Conservation (phyloP, 2,797 vertebrate species). For the Erpetoichthys calabaricus region DNA sequence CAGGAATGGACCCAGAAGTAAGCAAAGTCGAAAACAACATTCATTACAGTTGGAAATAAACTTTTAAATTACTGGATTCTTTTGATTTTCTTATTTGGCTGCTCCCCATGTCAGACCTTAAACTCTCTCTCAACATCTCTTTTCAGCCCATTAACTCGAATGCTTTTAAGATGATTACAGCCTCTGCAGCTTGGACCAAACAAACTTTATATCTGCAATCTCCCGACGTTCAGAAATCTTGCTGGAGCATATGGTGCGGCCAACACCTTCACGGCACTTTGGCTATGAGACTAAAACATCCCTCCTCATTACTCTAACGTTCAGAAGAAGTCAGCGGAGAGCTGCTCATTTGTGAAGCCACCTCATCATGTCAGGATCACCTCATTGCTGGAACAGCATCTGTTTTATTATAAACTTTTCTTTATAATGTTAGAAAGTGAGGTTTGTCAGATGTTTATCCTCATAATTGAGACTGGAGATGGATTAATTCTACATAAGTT, state of each 20-base stretch:
- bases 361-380: conserved; percentile 42
- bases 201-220: conserved; percentile 66
- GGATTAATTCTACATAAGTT: conserved; percentile 63
- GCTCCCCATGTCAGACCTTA: conserved; percentile 60
- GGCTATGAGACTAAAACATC: conserved; percentile 60
- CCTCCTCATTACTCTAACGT: conserved; percentile 60
- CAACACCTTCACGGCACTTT: conserved; percentile 66
- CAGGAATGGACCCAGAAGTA: conserved; percentile 99
- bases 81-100: conserved; percentile 74
- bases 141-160: conserved; percentile 64
- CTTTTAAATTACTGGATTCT: conserved; percentile 76
- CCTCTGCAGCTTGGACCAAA: conserved; percentile 77
- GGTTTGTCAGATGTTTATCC: conserved; percentile 55
- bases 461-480: conserved; percentile 61
- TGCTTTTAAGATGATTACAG: conserved; percentile 80
- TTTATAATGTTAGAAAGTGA: conserved; percentile 52
- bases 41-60: conserved; percentile 83
- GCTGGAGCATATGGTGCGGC: conserved; percentile 73
- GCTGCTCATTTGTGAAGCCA: conserved; percentile 43
- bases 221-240: conserved; percentile 61
- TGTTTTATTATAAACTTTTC: conserved; percentile 53
- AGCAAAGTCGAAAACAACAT: conserved; percentile 70
- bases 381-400: conserved; percentile 48
- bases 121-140: conserved; percentile 53
- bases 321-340: conserved; percentile 60